Evolutionary conservation across 2,888 invertebrate genomes (phyloP).

Genomic region (Philonicus albiceps): DNA sequence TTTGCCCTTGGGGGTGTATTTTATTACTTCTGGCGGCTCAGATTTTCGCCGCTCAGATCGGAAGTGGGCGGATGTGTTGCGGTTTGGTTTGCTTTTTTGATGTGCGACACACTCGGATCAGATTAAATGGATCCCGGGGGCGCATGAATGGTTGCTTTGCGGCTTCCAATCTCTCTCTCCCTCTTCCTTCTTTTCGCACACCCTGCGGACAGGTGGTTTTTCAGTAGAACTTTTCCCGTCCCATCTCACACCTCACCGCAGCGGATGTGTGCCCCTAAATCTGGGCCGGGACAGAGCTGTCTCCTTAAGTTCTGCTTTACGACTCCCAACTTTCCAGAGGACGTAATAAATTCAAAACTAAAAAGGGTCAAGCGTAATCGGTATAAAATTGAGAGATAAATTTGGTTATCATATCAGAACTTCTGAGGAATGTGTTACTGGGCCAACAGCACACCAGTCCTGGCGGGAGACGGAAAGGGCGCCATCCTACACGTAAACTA

Average conservation of each 20-base stretch:
- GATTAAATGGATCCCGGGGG: background rate
- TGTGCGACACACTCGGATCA: background rate
- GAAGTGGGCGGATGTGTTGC: conserved; percentile 34
- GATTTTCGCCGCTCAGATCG: background rate
- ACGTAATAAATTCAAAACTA: background rate
- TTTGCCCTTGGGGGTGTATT: background rate
- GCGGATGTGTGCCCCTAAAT: background rate
- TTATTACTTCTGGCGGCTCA: conserved; percentile 2
- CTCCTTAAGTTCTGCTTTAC: conserved; percentile 5
- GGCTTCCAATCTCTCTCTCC: background rate
- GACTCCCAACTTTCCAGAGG: background rate
- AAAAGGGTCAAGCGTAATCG: background rate
- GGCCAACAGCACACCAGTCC: background rate
- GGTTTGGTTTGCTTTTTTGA: conserved; percentile 22
- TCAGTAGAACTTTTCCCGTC: background rate
- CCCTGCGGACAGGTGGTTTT: conserved; percentile 21
- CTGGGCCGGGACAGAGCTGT: background rate
- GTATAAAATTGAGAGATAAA: conserved; percentile 19
- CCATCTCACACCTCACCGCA: background rate
- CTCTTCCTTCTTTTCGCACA: too few species aligned
- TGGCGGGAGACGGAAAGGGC: background rate
- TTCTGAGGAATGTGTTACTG: background rate
- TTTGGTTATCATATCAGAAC: conserved; percentile 13
- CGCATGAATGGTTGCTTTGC: background rate
- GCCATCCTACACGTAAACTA: background rate